Evolutionary conservation across 2,797 vertebrate genomes (phyloP), one percentile per base, ranked within the genome.

Genomic region (Anabas testudineus): DNA sequence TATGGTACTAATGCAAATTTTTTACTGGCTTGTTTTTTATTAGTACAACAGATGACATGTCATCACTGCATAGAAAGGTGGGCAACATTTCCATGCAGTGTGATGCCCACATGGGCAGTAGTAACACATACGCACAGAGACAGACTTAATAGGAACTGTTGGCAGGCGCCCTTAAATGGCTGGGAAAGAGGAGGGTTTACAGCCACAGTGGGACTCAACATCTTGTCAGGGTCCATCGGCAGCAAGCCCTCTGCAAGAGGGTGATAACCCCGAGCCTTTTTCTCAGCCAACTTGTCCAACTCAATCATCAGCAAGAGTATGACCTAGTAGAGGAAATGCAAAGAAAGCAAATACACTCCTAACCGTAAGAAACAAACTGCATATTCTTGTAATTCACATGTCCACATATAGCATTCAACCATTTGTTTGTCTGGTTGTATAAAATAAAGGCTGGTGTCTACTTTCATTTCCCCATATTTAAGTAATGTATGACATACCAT

Each of bases 201-300:
- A 77, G 57, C 64, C 63, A 71, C 63, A n/a, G 66, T 73, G 66
- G 84, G 77, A 79, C 67, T 70, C 48, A 15, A 69, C 80, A 49
- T 78, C 39, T 85, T 76, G 77, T 80, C 77, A 76, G 80, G 75
- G 76, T 80, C 64, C 61, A 70, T 82, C 52, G 67, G 65, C 57
- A 67, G 74, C 19, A 2, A 71, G 24, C 51, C 34, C 69, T 74
- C 80, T 77, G 79, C 71, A 67, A 49, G 49, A 45, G 47, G 67
- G 47, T 30, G 80, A 87, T 74, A 79, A 84, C 77, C 81, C 42
- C 26, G 3, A 77, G 87, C 71, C 22, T 47, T 61, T 58, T 74
- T 43, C 74, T 75, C 72, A 53, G 75, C 80, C 77, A 51, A 54
- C 78, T 67, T 48, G 83, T 84, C 82, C 75, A 7, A 80, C 64